These are phyloP conservation scores for Calliphora vicina DNA, from an alignment of 1,140 invertebrate species.

Conservation along the genomic window DNA sequence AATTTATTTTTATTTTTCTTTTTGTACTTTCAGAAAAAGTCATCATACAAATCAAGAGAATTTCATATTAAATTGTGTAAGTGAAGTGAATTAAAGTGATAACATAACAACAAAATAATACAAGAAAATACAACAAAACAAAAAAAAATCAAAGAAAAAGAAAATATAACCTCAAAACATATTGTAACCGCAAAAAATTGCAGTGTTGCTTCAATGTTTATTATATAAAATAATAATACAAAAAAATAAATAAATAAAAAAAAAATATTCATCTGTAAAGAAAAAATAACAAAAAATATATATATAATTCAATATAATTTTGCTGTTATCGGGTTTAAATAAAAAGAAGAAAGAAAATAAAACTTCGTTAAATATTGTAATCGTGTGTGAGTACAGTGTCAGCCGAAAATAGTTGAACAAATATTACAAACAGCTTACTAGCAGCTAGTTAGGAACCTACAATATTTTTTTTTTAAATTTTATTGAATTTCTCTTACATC, in stretches of 20 bases:
- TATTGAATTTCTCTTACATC: no score
- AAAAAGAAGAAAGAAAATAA: background rate
- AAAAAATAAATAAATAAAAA: no score
- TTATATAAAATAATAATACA: background rate
- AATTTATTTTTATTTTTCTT: background rate
- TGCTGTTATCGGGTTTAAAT: background rate
- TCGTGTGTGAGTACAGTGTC: no score
- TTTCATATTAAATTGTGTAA: background rate
- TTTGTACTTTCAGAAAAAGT: no score
- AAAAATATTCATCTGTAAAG: background rate
- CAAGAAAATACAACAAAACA: background rate
- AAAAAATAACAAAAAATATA: background rate
- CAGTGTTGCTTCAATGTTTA: background rate
- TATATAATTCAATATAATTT: background rate
- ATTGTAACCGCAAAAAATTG: slow-evolving; percentile 15
- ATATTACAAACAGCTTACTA: no score
- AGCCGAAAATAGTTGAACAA: no score
- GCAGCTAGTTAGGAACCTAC: no score
- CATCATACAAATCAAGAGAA: background rate
- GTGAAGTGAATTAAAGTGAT: background rate
- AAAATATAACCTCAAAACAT: slow-evolving; percentile 8
- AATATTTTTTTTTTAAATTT: no score
- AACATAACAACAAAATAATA: background rate
- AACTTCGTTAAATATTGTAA: background rate
- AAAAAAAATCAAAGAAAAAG: no score